Percentiles rank a stretch among this genome's conserved stretches.
phyloP scores from a whole-genome alignment of 1,140 invertebrate genomes.

The Aphaenogaster ashmeadi region DNA sequence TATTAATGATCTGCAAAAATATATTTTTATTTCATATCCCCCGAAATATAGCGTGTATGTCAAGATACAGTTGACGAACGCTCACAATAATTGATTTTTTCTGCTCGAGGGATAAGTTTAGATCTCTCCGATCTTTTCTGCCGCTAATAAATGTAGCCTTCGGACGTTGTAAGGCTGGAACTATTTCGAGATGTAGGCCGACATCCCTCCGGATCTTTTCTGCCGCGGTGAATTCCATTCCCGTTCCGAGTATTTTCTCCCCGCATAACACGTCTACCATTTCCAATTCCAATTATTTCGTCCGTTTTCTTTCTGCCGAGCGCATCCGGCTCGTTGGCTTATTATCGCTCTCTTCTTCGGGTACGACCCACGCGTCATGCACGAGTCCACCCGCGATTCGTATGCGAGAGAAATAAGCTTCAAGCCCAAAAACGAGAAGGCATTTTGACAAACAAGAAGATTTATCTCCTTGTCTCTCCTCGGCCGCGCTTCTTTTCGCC shows the following conservation, averaged over 20 bases:
- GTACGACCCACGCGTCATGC: conserved; percentile 38
- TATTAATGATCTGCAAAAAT: conserved; percentile 6
- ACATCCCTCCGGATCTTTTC: background rate
- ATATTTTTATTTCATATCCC: background rate
- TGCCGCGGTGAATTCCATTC: conserved; percentile 24
- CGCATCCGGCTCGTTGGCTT: conserved; percentile 1
- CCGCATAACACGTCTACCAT: conserved; percentile 25
- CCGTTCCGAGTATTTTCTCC: conserved; percentile 17
- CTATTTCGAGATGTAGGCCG: conserved; percentile 55
- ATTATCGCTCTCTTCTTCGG: conserved; percentile 22
- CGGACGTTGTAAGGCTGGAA: background rate
- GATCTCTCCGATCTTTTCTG: background rate
- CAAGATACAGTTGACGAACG: background rate
- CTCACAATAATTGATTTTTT: background rate
- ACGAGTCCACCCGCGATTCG: conserved; percentile 40
- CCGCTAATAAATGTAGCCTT: conserved; percentile 28
- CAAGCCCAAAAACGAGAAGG: conserved; percentile 37
- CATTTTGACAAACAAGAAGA: conserved; percentile 60
- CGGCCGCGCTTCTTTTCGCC: conserved; percentile 44
- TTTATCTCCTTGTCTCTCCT: conserved; percentile 39
- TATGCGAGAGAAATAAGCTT: conserved; percentile 49
- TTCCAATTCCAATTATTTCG: conserved; percentile 54
- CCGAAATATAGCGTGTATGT: background rate
- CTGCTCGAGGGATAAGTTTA: background rate
- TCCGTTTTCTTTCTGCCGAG: background rate